Percentiles rank a stretch among this genome's conserved stretches.
Conservation (phyloP, 2,797 vertebrate species). For the Choloepus didactylus region DNA sequence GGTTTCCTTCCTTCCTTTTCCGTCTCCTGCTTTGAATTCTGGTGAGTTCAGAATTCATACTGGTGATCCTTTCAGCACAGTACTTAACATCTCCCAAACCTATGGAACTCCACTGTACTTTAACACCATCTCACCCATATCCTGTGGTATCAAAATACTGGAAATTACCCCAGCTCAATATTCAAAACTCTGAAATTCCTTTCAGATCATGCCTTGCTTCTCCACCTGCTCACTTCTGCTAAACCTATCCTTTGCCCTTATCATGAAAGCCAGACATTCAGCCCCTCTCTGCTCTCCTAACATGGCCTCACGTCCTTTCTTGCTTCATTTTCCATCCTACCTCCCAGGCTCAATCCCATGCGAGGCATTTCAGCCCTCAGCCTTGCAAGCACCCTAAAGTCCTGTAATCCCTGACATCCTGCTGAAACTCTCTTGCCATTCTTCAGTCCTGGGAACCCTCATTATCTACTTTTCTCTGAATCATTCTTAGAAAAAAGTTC, state of each 20-base stretch:
- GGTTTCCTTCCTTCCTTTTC: not conserved
- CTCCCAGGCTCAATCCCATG: not conserved
- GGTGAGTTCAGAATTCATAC: not conserved
- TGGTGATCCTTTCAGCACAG: not conserved
- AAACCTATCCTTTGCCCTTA: not conserved
- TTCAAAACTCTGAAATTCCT: not conserved
- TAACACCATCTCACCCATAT: not conserved
- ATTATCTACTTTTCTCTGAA: constrained; percentile 20
- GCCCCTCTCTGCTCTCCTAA: not conserved
- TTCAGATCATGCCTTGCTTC: not conserved
- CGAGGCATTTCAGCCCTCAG: not conserved
- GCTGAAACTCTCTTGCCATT: not conserved
- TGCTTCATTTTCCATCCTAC: not conserved
- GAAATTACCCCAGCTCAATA: not conserved
- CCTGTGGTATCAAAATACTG: not conserved
- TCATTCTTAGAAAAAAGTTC: not conserved
- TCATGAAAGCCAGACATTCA: not conserved
- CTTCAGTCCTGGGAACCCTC: not conserved
- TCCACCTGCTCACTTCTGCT: not conserved
- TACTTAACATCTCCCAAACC: not conserved
- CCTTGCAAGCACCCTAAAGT: not conserved
- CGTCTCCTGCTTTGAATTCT: not conserved
- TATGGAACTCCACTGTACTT: not conserved
- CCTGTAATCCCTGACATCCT: not conserved
- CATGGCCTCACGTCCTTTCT: not conserved